Evolutionary conservation across 2,113 vertebrate species (phyloP), one percentile per base, ranked within the genome.

Genomic region (Catharus minimus): DNA sequence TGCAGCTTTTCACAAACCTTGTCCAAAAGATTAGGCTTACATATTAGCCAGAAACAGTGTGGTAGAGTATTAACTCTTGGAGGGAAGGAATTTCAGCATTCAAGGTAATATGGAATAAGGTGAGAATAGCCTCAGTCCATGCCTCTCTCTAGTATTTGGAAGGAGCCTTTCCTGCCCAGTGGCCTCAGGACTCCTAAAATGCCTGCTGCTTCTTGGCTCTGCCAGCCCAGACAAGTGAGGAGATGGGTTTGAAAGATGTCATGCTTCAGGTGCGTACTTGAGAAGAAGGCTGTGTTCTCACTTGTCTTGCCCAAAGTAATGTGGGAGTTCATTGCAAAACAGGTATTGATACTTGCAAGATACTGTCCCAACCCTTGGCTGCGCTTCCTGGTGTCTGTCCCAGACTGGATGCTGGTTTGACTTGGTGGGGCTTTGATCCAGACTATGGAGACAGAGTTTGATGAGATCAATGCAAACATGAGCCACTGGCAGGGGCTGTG

Each of bases 41-140:
- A 41, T 64, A 78, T 92, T 92, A 92, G 53, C 66, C 69, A 90
- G 87, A 56, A 89, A 49, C 15, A 14, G 2, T 32, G 43, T 65
- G 33, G 38, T 64, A n/a, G 32, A 26, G 27, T 30, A 53, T 74
- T 93, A 81, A 92, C n/a, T 38, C 56, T 22, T 65, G 22, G n/a
- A 79, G 55, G 32, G 21, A 72, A 89, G 43, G 44, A 74, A 38
- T 77, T 90, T 74, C 49, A 75, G 36, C 44, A 15, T 16, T 71
- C 9, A 27, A 52, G 18, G 13, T 20, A 18, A 38, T 5, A 30
- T 39, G 26, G 28, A 32, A 11, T 33, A 30, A 60, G 64, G 65
- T 3, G 2, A 65, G 50, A 53, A 38, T 9, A 1, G 52, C 46
- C 17, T 80, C 41, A 52, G 13, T 67, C 53, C 0, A 0, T 30